Evolutionary conservation across 2,113 vertebrate species (phyloP), one percentile per base, ranked within the genome.

Genomic region (Scolopax mira): DNA sequence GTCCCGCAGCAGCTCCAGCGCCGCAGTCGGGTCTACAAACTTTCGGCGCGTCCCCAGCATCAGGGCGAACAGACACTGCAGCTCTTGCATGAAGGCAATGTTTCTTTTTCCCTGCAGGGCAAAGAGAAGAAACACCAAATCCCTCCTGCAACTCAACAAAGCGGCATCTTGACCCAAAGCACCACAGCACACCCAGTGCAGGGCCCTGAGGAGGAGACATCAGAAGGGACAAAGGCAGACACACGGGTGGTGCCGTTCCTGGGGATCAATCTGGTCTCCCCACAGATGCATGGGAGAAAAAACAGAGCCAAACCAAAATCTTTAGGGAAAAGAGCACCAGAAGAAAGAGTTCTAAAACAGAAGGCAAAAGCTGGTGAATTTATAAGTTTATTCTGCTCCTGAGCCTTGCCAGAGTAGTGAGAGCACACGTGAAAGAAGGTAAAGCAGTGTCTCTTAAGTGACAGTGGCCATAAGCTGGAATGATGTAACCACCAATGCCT

Each of bases 41-140:
- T 98, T 99, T 55, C 99, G 98, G 15, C 96, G 98, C 7, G 99
- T 99, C 54, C 99, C 99, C 95, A 99, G 98, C 99, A 99, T 99
- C 61, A 99, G 96, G 41, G 99, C 98, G 88, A 99, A 99, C 55
- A 99, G 98, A 85, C 98, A 99, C 27, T 99, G 99, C 85, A 99
- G 98, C 92, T 99, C 99, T 95, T 99, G 99, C 99, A 99, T 99
- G 97, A 99, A 99, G 1, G 99, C 98, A 4, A 99, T 97, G 77
- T 99, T 99, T 97, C 99, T 98, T 97, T 99, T 99, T 96, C 99
- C 99, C 99, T 99, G 97, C 27, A 65, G 74, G 23, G 69, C 11
- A 83, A 89, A 77, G 67, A 88, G 39, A 72, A 88, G 72, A 88
- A 44, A 85, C 81, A 27, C 31, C 39, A 94, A 81, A 87, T 21